These are phyloP conservation scores for Nylanderia fulva DNA, from an alignment of 1,140 invertebrate genomes.

Conservation along the genomic window DNA sequence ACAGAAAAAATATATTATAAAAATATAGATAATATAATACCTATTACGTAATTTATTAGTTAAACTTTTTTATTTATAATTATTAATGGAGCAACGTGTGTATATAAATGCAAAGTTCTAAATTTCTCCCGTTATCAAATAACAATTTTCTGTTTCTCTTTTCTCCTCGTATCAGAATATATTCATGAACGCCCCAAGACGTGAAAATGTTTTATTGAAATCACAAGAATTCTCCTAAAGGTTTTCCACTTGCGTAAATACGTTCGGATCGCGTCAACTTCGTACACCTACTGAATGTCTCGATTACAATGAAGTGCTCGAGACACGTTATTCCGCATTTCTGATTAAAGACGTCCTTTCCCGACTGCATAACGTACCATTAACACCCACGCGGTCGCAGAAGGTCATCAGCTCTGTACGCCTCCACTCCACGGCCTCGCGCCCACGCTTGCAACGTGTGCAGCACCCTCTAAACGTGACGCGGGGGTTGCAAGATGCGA, in stretches of 20 bases:
- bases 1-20: not conserved
- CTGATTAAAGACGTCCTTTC: slow-evolving; percentile 52
- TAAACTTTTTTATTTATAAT: no score
- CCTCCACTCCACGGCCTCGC: not conserved
- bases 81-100: not conserved
- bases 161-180: not conserved
- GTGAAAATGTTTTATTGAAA: slow-evolving; percentile 7
- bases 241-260: not conserved
- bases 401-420: slow-evolving; percentile 48
- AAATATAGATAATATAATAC: no score
- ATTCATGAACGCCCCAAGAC: not conserved
- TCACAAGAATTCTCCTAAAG: not conserved
- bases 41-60: no score
- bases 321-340: slow-evolving; percentile 30
- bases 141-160: not conserved
- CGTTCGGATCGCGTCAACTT: not conserved
- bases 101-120: not conserved
- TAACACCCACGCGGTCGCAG: slow-evolving; percentile 55
- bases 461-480: slow-evolving; percentile 39
- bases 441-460: slow-evolving; percentile 46
- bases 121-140: not conserved
- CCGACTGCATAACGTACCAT: not conserved
- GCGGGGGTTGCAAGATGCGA: slow-evolving; percentile 18
- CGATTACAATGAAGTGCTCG: not conserved
- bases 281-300: not conserved